A percentile compares a stretch with the other conserved stretches of the same genome.
Conservation (phyloP, 1,140 invertebrate genomes). For the Drosophila watanabei region DNA sequence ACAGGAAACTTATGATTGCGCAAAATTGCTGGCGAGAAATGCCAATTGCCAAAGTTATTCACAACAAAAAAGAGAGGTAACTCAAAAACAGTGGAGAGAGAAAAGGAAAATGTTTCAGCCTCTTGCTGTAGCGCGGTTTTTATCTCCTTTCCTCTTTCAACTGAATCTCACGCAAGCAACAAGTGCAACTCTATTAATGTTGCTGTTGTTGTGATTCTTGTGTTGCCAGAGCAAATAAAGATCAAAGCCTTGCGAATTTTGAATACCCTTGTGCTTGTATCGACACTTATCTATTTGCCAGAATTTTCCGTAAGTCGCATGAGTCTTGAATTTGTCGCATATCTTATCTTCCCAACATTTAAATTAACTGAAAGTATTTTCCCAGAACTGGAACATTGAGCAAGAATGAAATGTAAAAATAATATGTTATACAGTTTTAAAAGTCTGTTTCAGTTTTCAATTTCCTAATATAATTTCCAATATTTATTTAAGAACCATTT, state of each 20-base stretch:
- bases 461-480: background rate
- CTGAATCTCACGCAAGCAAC: slow-evolving; percentile 32
- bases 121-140: slow-evolving; percentile 21
- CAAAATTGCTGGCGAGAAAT: slow-evolving; percentile 71
- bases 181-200: slow-evolving; percentile 30
- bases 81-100: slow-evolving; percentile 23
- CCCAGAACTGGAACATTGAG: background rate
- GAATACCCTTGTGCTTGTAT: slow-evolving; percentile 17
- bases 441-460: background rate
- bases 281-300: background rate
- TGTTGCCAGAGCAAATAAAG: slow-evolving; percentile 8
- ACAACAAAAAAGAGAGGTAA: slow-evolving; percentile 30
- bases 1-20: slow-evolving; percentile 80
- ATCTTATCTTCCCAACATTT: slow-evolving; percentile 29
- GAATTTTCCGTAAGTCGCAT: slow-evolving; percentile 8
- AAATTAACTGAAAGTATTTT: slow-evolving; percentile 12
- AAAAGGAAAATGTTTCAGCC: slow-evolving; percentile 26
- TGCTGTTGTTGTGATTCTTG: slow-evolving; percentile 22
- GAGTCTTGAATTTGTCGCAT: slow-evolving; percentile 3
- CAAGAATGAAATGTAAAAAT: background rate
- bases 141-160: slow-evolving; percentile 26
- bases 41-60: slow-evolving; percentile 76
- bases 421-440: background rate
- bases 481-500: background rate
- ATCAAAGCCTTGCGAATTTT: background rate